A percentile compares a stretch with the other conserved stretches of the same genome.
These are phyloP conservation scores for Protula sp. DNA, from an alignment of 2,888 invertebrate genomes.

Conservation along the genomic window DNA sequence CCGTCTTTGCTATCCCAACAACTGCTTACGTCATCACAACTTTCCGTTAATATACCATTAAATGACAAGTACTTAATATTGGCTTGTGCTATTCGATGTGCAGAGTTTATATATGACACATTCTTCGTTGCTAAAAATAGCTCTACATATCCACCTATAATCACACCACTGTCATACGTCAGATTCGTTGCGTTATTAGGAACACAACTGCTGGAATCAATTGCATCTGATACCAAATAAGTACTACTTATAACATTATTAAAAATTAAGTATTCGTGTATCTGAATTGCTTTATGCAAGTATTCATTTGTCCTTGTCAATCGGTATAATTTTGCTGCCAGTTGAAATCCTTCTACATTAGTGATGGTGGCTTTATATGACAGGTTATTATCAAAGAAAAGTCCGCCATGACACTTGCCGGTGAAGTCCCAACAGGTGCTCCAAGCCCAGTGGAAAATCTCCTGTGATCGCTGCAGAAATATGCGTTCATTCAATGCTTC, in stretches of 20 bases:
- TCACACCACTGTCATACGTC: not conserved
- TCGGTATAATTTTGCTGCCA: conserved; percentile 25
- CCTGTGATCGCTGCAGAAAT: not conserved
- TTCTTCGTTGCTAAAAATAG: not conserved
- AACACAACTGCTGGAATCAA: not conserved
- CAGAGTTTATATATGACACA: not conserved
- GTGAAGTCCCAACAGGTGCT: not conserved
- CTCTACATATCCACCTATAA: not conserved
- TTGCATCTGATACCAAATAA: not conserved
- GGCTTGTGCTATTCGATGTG: conserved; percentile 7
- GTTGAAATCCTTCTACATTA: conserved; percentile 19
- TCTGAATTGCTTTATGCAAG: conserved; percentile 17
- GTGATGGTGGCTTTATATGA: not conserved
- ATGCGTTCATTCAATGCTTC: not conserved
- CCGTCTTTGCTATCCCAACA: conserved; percentile 28
- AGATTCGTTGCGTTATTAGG: not conserved
- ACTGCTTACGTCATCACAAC: conserved; percentile 16
- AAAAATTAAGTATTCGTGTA: conserved; percentile 23
- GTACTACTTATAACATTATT: conserved; percentile 26
- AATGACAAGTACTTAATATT: conserved; percentile 21
- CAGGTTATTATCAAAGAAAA: conserved; percentile 14
- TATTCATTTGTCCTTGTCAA: conserved; percentile 16
- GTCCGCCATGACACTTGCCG: conserved; percentile 26
- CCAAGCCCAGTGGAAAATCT: not conserved
- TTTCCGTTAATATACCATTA: conserved; percentile 27